Conservation (phyloP, 2,113 vertebrate genomes). For the Miniopterus natalensis region DNA sequence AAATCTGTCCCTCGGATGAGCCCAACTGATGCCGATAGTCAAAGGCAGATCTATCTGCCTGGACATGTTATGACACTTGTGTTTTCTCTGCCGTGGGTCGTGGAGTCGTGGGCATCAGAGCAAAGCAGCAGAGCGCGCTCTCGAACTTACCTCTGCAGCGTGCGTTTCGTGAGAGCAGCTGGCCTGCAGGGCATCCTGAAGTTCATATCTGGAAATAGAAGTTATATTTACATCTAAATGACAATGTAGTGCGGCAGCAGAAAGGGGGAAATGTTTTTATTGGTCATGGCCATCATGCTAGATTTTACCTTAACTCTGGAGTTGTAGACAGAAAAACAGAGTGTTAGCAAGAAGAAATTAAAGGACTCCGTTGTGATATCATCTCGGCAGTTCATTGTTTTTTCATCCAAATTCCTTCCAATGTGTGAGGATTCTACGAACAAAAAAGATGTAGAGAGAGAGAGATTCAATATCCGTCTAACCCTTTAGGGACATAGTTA, state of each 20-base stretch:
- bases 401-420: conserved; percentile 74
- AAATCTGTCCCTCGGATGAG: background rate
- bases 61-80: background rate
- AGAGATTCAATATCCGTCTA: conserved; percentile 47
- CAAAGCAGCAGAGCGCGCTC: background rate
- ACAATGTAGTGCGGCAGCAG: conserved; percentile 25
- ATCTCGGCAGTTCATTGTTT: conserved; percentile 67
- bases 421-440: background rate
- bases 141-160: background rate
- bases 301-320: conserved; percentile 60
- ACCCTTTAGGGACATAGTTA: conserved; percentile 71
- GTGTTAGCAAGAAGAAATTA: conserved; percentile 30
- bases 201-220: conserved; percentile 33
- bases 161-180: background rate
- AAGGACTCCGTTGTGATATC: conserved; percentile 21
- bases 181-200: background rate
- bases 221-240: conserved; percentile 48
- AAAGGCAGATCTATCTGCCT: conserved; percentile 8
- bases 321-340: conserved; percentile 41
- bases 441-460: background rate
- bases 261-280: conserved; percentile 21
- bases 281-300: background rate
- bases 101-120: background rate
- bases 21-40: background rate
- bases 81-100: background rate